Base-by-base conservation (phyloP, 2,888 invertebrate genomes). In the Xestia xanthographa region DNA sequence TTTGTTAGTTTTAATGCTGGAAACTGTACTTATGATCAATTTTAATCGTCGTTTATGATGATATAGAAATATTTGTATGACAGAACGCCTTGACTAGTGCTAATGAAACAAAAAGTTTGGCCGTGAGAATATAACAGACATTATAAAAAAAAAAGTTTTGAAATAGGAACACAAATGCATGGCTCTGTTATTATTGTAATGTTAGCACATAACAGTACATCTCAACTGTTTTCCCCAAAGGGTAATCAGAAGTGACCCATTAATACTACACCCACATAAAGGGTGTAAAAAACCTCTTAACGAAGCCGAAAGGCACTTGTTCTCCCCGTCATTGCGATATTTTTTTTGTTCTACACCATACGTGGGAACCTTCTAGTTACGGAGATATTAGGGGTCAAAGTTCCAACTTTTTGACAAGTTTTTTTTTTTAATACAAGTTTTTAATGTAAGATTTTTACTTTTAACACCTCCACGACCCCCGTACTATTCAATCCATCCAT, bases 11-110 rank as follows among this genome's bases (percentile, higher is more conserved):
- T 34, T 17, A 77, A 34, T 20, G 43, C 38, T 48, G 41, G 22
- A 48, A 79, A 34, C 48, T 63, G 78, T 79, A 78, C 79, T 79
- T 79, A 83, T 14, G 56, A 79, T 62, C 17, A 62, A 63, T 68
- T 62, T 79, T 53, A 43, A 43, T 63, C 56, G 29, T 67, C 5
- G 11, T 67, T n/a, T 56, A 83, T 41, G 17, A 62, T 76, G 17
- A 43, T 58, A 34, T 45, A 43, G 34, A 22, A 48, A 58, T 43
- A 63, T 78, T 63, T 79, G 38, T 67, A 67, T 53, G 68, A 63
- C 29, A 1, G 41, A 63, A 34, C 45, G 69, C 41, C 53, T 68
- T 43, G 53, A 26, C 11, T 56, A 34, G 38, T 45, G 83, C 45
- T 20, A 62, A 53, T 62, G 8, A 17, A 66, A 83, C 20, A 45